Base-by-base conservation (phyloP, 2,113 vertebrate genomes). In the Panurus biarmicus region DNA sequence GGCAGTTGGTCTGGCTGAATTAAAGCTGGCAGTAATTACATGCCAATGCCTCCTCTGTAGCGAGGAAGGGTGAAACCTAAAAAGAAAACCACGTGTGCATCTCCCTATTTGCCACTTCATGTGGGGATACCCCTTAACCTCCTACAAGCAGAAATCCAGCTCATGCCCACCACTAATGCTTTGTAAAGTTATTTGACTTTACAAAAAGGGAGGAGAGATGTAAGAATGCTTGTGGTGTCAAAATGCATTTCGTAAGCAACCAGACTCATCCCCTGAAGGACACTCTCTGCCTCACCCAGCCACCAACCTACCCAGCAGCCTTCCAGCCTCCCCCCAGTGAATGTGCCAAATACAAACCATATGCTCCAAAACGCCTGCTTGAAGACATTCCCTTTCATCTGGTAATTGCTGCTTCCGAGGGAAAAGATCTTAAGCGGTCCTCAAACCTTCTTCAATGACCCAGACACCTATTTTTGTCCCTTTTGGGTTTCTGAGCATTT, bases 1-100 rank as follows among this genome's bases (percentile, higher is more conserved):
- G 75, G 85, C 75, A 82, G 71, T 95, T 91, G 95, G 87, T 89
- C 73, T 92, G 90, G 80, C 69, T 81, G 89, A 80, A 89, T 80
- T 94, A 92, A 90, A 89, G 73, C 69, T 4, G 36, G 31, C 0
- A 0, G 36, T 86, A 90, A 95, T 91, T 89, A 90, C 48, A 84
- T 33, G 56, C 72, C 75, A 69, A 21, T 71, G 78, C 26, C 60
- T 87, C 85, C 72, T 85, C 75, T 53, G 67, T 3, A 90, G 72
- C 0, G 0, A 85, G 81, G 87, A 91, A 74, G 35, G 69, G 66
- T 5, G 26, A 85, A 85, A 82, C 2, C 4, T 44, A 47, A 62
- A 90, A 88, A 83, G 71, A 77, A 93, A 94, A 89, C 24, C 14
- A 2, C 1, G 0, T 21, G 45, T 10, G 15, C 20, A 10, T 14